Base-by-base conservation (phyloP, 2,888 invertebrate genomes). In the Rutpela maculata region DNA sequence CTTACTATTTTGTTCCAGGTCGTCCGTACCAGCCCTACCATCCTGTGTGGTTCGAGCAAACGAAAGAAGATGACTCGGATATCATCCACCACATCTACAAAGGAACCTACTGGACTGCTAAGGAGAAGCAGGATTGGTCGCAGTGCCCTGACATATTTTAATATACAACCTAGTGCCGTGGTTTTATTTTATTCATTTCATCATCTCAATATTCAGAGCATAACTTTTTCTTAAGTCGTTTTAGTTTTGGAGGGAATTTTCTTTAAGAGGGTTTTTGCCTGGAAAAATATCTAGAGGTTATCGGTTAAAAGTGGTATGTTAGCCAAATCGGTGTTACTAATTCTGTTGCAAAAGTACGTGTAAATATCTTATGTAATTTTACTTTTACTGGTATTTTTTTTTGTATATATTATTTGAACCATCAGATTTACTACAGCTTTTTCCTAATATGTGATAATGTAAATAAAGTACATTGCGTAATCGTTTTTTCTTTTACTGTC, bases 91-190 rank as follows among this genome's bases (percentile, higher is more conserved):
- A 98, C 89, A 92, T 95, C 80, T 99, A 94, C 91, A 95, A 93
- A 85, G 95, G 95, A 83, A 94, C 94, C 83, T 99, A 99, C 91
- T 99, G 99, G 99, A 93, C 95, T 78, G 93, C 94, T 90, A 99
- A 99, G 91, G 93, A 93, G 83, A 93, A 93, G 84, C 93, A 94
- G 88, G 96, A 99, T 89, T 99, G 99, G 99, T 89, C 92, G 75
- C 91, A 90, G 85, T 99, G 99, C 92, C 99, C 99, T 62, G 94
- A 97, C 90, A 98, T 99, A 89, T 98, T 94, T 92, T 95, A 89
- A 87, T 59, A 43, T 56, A 35, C 68, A 57, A 75, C 35, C 77
- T 74, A 77, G 75, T 81, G 79, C 77, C 75, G 70, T 81, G 73
- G 66, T 78, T 78, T 78, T 78, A 77, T 74, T 76, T 22, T 69